Conservation (phyloP, 2,888 invertebrate species). For the Drosophila cognata region DNA sequence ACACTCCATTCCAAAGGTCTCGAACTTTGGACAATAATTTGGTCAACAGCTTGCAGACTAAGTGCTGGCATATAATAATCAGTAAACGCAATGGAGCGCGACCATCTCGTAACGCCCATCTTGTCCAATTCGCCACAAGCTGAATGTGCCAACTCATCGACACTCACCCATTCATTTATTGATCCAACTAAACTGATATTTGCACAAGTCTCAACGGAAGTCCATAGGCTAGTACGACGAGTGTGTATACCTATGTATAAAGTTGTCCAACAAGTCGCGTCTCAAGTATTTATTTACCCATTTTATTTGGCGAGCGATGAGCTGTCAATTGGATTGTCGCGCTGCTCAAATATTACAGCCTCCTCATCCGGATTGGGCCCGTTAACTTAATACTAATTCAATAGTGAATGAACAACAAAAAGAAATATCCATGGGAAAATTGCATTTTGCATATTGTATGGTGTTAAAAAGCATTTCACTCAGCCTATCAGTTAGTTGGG, state of each 20-base stretch:
- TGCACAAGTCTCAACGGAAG: slow-evolving; percentile 37
- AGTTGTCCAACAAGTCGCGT: slow-evolving; percentile 38
- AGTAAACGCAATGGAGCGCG: slow-evolving; percentile 50
- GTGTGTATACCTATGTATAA: not conserved
- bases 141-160: slow-evolving; percentile 40
- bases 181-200: slow-evolving; percentile 41
- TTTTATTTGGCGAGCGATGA: slow-evolving; percentile 37
- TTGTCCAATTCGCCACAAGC: not conserved
- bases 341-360: slow-evolving; percentile 20
- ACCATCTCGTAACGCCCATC: slow-evolving; percentile 24
- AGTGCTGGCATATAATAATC: slow-evolving; percentile 18
- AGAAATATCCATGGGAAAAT: not conserved
- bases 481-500: not conserved
- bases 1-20: slow-evolving; percentile 28
- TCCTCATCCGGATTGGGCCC: not conserved
- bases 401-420: not conserved
- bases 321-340: slow-evolving; percentile 36
- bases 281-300: slow-evolving; percentile 27
- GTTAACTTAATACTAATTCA: slow-evolving; percentile 15
- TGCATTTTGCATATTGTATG: not conserved
- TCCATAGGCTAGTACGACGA: slow-evolving; percentile 14
- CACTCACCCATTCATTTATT: slow-evolving; percentile 32
- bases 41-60: slow-evolving; percentile 24
- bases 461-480: slow-evolving; percentile 3
- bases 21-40: slow-evolving; percentile 24